These are phyloP conservation scores for Cheilosia vulpina DNA, from an alignment of 2,888 invertebrate species.

Conservation along the genomic window DNA sequence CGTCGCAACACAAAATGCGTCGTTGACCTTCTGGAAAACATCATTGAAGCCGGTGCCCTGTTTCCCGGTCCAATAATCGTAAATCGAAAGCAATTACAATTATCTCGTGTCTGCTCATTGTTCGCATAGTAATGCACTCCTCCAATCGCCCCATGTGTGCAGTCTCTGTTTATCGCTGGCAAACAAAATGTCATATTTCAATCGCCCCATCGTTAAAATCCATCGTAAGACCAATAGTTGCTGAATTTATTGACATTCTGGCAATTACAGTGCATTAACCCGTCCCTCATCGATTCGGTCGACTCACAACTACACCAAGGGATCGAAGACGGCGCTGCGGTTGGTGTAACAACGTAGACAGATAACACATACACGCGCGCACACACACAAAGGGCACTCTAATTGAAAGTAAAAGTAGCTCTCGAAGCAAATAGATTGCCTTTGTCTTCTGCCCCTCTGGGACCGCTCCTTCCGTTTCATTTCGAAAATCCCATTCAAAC, in stretches of 20 bases:
- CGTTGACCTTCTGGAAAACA: conserved; percentile 25
- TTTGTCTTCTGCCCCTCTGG: not conserved
- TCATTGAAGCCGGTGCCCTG: conserved; percentile 23
- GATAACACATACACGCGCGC: conserved; percentile 3
- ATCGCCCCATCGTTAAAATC: conserved; percentile 54
- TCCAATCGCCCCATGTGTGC: not conserved
- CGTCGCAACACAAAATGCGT: conserved; percentile 3
- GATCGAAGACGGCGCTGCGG: not conserved
- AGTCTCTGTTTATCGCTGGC: conserved; percentile 1
- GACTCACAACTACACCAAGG: conserved; percentile 18
- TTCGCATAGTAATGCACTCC: conserved; percentile 8
- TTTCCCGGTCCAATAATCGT: conserved; percentile 52
- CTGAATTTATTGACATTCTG: conserved; percentile 70
- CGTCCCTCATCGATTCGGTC: conserved; percentile 43
- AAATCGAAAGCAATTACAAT: conserved; percentile 70
- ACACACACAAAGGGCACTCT: conserved; percentile 23
- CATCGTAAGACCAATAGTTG: conserved; percentile 62
- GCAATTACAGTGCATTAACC: conserved; percentile 73
- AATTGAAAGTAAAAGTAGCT: conserved; percentile 67
- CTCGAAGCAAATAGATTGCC: conserved; percentile 40
- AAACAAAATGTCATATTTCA: conserved; percentile 64
- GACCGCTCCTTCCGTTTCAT: not conserved
- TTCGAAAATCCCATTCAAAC: not conserved
- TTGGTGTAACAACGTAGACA: not conserved
- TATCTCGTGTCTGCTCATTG: conserved; percentile 45